phyloP scores from a whole-genome alignment of 35 echinoderm and acorn worm species.

The Antedon bifida region DNA sequence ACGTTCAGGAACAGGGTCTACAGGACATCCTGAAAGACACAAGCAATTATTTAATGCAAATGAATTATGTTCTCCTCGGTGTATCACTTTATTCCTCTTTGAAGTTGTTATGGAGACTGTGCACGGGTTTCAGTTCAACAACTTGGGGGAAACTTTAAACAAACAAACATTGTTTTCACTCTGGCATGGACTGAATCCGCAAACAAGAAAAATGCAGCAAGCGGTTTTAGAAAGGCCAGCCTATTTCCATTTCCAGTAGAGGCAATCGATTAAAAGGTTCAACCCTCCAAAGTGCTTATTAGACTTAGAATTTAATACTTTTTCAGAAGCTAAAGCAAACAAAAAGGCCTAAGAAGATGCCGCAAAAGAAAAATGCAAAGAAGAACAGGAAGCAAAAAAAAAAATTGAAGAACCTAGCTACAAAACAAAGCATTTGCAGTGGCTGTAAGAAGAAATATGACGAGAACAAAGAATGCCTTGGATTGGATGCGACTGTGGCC shows the following conservation, averaged over 20 bases:
- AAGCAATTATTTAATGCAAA: too few species aligned
- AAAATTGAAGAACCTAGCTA: not conserved
- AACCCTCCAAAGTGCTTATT: too few species aligned
- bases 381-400: not conserved
- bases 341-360: not conserved
- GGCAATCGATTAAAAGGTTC: too few species aligned
- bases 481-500: not conserved
- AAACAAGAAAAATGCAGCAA: not conserved
- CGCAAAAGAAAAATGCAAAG: not conserved
- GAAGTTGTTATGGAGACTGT: conserved; percentile 30
- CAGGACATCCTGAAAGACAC: too few species aligned
- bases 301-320: too few species aligned
- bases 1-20: too few species aligned
- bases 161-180: conserved; percentile 42
- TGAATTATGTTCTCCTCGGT: too few species aligned
- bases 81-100: too few species aligned
- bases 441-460: not conserved
- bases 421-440: not conserved
- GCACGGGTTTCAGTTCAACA: conserved; percentile 16
- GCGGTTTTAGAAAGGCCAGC: too few species aligned
- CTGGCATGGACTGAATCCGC: conserved; percentile 30
- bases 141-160: conserved; percentile 29
- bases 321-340: not conserved
- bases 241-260: too few species aligned
- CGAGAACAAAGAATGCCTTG: not conserved